A percentile compares a stretch with the other conserved stretches of the same genome.
These are phyloP conservation scores for Plestiodon gilberti DNA, from an alignment of 2,113 vertebrate species.

Conservation along the genomic window DNA sequence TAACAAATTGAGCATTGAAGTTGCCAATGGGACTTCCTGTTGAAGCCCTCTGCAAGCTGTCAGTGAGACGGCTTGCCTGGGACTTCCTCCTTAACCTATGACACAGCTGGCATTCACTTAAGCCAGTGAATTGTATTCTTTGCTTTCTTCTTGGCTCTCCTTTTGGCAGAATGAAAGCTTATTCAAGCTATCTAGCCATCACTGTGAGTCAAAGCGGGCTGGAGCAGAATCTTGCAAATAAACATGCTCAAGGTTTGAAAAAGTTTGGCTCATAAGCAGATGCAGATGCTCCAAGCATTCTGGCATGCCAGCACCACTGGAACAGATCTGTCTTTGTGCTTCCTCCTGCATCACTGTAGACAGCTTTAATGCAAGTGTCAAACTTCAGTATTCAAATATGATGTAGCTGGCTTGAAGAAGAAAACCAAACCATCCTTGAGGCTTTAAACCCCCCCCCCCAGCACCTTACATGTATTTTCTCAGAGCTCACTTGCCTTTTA, in stretches of 20 bases:
- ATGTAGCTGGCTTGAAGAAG: not conserved
- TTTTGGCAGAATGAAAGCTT: not conserved
- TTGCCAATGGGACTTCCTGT: not conserved
- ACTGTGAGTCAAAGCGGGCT: not conserved
- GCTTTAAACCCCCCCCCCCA: not conserved
- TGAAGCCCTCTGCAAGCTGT: not conserved
- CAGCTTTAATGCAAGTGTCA: not conserved
- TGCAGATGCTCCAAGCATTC: not conserved
- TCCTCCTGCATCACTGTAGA: not conserved
- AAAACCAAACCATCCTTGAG: not conserved
- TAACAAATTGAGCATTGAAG: not conserved
- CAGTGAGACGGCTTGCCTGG: not conserved
- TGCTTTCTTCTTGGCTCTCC: conserved; percentile 4
- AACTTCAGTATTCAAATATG: not conserved
- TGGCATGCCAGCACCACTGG: not conserved
- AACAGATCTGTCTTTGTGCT: not conserved
- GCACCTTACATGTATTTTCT: not conserved
- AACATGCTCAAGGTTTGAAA: not conserved
- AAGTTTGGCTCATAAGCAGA: not conserved
- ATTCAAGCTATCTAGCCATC: not conserved
- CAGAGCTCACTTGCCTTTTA: not conserved
- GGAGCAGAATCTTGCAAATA: not conserved
- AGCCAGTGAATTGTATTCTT: not conserved
- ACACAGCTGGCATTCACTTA: not conserved
- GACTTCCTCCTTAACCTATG: not conserved